Evolutionary conservation across 2,888 invertebrate genomes (phyloP).

Genomic region (Meteorus cinctellus): DNA sequence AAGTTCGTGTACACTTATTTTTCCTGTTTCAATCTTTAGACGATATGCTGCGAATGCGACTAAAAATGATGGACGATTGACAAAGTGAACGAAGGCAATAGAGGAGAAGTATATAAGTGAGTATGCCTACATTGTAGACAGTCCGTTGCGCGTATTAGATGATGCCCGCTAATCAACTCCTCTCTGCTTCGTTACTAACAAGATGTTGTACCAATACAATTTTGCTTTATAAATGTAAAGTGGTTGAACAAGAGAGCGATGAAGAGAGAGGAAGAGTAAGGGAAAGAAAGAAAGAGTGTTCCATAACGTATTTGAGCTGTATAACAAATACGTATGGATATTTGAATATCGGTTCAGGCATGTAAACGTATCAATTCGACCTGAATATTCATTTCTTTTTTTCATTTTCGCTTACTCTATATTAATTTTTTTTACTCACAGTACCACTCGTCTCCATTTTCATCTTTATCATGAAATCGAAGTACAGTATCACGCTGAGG

Average conservation of each 20-base stretch:
- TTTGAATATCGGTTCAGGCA: neutral
- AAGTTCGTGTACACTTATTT: neutral
- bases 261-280: neutral
- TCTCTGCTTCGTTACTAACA: conserved; percentile 48
- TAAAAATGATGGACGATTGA: conserved; percentile 15
- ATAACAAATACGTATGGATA: neutral
- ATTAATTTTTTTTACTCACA: conserved; percentile 44
- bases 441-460: conserved; percentile 40
- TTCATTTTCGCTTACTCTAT: neutral
- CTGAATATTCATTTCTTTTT: neutral
- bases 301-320: neutral
- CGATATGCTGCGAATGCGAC: conserved; percentile 36
- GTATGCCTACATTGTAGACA: conserved; percentile 7
- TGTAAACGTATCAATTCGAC: neutral
- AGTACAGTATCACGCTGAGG: neutral
- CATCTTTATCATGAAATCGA: conserved; percentile 35
- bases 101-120: conserved; percentile 8
- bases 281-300: neutral
- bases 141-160: conserved; percentile 48
- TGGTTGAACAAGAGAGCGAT: neutral
- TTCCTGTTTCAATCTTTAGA: conserved; percentile 30
- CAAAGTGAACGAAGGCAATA: conserved; percentile 19
- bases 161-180: conserved; percentile 51
- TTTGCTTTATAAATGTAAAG: neutral
- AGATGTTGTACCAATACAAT: conserved; percentile 22